These are phyloP conservation scores for Rhagologus leucostigma DNA, from an alignment of 2,113 vertebrate species.

Conservation along the genomic window DNA sequence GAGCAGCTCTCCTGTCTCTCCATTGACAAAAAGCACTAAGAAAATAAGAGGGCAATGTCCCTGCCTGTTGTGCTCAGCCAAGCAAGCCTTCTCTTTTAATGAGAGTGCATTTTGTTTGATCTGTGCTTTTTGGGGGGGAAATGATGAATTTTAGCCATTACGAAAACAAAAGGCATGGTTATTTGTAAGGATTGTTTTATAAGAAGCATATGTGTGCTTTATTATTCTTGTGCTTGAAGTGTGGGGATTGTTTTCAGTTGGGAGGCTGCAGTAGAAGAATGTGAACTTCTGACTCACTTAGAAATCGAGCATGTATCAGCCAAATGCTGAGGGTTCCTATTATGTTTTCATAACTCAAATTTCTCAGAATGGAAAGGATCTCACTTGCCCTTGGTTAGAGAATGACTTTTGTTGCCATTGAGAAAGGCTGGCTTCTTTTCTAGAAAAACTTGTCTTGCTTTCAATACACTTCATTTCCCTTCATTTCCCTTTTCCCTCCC, in stretches of 20 bases:
- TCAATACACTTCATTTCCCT: background rate
- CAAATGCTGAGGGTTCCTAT: constrained; percentile 28
- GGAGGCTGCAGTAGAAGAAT: constrained; percentile 43
- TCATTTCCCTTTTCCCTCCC: background rate
- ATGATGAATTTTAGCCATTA: constrained; percentile 57
- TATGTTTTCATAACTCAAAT: constrained; percentile 30
- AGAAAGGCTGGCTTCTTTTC: background rate
- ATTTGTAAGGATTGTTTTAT: constrained; percentile 45
- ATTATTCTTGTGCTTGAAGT: constrained; percentile 52
- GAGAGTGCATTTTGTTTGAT: constrained; percentile 35
- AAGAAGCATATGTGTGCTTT: constrained; percentile 56
- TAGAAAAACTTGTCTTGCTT: background rate
- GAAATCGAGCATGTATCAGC: background rate
- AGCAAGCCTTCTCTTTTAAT: background rate
- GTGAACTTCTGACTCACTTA: constrained; percentile 58
- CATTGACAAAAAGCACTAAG: background rate
- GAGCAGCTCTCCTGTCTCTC: background rate
- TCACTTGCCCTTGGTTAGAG: background rate
- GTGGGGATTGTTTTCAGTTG: constrained; percentile 51
- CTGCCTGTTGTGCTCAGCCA: background rate
- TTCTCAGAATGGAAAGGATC: constrained; percentile 35
- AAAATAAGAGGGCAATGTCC: background rate
- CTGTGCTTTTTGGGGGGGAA: background rate
- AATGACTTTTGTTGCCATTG: constrained; percentile 22
- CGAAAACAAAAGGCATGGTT: constrained; percentile 43